A percentile compares a stretch with the other conserved stretches of the same genome.
Conservation (phyloP, 1,140 invertebrate species). For the Lordiphosa collinella region DNA sequence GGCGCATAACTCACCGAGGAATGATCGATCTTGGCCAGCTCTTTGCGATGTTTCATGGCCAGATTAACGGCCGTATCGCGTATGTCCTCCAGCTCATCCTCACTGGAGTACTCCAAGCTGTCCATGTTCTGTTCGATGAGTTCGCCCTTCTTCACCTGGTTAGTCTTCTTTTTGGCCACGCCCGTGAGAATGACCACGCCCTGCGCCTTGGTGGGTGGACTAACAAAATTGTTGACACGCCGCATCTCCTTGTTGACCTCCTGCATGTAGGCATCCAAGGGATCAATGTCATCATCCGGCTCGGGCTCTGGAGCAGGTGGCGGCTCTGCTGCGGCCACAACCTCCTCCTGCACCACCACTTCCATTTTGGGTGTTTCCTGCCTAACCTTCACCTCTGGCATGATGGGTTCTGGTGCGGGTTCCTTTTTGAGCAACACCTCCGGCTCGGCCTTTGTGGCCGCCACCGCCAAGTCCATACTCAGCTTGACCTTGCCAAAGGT, state of each 20-base stretch:
- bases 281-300: slow-evolving; percentile 91
- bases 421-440: slow-evolving; percentile 14
- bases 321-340: slow-evolving; percentile 16
- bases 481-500: slow-evolving; percentile 55
- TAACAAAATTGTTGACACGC: slow-evolving; percentile 89
- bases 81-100: slow-evolving; percentile 97
- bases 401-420: not conserved
- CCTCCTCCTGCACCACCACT: slow-evolving; percentile 3
- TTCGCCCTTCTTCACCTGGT: slow-evolving; percentile 91
- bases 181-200: slow-evolving; percentile 92
- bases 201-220: slow-evolving; percentile 54
- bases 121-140: slow-evolving; percentile 98
- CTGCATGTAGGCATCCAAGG: slow-evolving; percentile 98
- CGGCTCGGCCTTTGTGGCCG: slow-evolving; percentile 13
- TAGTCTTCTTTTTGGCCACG: slow-evolving; percentile 90
- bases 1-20: slow-evolving; percentile 89
- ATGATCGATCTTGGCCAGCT: slow-evolving; percentile 94
- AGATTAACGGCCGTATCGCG: slow-evolving; percentile 94
- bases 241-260: slow-evolving; percentile 90
- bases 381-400: not conserved
- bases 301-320: slow-evolving; percentile 5
- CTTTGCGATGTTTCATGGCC: slow-evolving; percentile 93
- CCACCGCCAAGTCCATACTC: slow-evolving; percentile 26
- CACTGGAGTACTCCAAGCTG: slow-evolving; percentile 97
- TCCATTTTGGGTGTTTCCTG: not conserved